Percentiles rank a stretch among this genome's conserved stretches.
phyloP scores from a whole-genome alignment of 2,797 vertebrate species.

The Intellagama lesueurii region DNA sequence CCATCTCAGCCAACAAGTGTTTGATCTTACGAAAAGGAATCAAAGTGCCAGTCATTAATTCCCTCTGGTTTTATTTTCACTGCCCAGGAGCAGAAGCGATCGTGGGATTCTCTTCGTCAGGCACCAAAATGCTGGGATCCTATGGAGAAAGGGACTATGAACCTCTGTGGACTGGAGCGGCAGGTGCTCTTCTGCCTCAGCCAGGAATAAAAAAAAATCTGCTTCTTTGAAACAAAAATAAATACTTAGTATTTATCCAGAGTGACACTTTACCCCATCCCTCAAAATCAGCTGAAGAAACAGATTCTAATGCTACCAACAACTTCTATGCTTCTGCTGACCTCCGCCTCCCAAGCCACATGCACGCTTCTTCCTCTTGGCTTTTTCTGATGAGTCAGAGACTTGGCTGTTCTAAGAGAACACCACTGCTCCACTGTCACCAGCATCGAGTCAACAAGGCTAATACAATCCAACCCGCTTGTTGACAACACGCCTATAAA shows the following conservation, averaged over 20 bases:
- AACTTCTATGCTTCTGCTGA: not conserved
- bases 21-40: no score
- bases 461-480: slow-evolving; percentile 11
- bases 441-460: not conserved
- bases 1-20: no score
- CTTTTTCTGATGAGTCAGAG: not conserved
- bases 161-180: not conserved
- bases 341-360: no score
- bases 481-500: slow-evolving; percentile 4
- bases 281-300: not conserved
- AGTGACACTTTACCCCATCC: not conserved
- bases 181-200: not conserved
- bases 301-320: not conserved
- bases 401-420: slow-evolving; percentile 28
- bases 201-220: not conserved
- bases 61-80: no score
- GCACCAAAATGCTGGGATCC: not conserved
- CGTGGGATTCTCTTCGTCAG: not conserved
- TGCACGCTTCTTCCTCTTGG: not conserved
- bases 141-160: not conserved
- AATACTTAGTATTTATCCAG: no score
- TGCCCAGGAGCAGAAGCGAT: not conserved
- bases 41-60: no score
- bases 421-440: slow-evolving; percentile 6
- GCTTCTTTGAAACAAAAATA: no score